Base-by-base conservation (phyloP, 1,140 invertebrate species). In the Zaprionus davidi region DNA sequence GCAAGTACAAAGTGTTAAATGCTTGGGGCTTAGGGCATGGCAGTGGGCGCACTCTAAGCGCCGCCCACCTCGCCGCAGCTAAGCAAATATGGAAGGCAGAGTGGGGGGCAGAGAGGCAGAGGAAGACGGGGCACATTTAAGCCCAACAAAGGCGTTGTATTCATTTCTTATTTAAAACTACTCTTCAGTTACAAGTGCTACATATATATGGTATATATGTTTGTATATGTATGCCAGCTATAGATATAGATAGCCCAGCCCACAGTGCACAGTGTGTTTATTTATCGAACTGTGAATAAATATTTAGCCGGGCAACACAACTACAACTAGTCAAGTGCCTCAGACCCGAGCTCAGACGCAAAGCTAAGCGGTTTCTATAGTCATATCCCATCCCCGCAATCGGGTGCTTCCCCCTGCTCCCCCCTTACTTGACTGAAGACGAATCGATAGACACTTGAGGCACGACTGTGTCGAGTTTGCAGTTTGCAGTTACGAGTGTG, bases 221-320 rank as follows among this genome's bases (percentile, higher is more conserved):
- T 7, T 38, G 28, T 15, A 64, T 20, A 11, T 36, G 5, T 17
- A 36, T 31, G 24, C 9, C 5, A 2, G 17, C 6, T 26, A 0
- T 28, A 28, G 26, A 28, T 24, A 24, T 53, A 12, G 51, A 26
- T 22, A 53, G 2, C n/a, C n/a, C 15, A 5, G n/a, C 13, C 5
- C 20, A 13, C 22, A 9, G 53, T 9, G 38, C 59, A 66, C 57
- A 86, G 68, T 72, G 70, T 76, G 69, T 88, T 88, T 88, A 88
- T 88, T 88, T 88, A 88, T 84, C 70, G 84, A 88, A 78, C 84
- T 90, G 84, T 84, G 85, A 84, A 88, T 90, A 87, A 87, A 87
- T 88, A 88, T 71, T 83, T 84, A 75, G 81, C 76, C 68, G 34
- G 62, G 71, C 76, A 79, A 66, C 75, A 44, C 41, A 44, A 44